Base-by-base conservation (phyloP, 2,888 invertebrate species). In the Cremastinae sp. region DNA sequence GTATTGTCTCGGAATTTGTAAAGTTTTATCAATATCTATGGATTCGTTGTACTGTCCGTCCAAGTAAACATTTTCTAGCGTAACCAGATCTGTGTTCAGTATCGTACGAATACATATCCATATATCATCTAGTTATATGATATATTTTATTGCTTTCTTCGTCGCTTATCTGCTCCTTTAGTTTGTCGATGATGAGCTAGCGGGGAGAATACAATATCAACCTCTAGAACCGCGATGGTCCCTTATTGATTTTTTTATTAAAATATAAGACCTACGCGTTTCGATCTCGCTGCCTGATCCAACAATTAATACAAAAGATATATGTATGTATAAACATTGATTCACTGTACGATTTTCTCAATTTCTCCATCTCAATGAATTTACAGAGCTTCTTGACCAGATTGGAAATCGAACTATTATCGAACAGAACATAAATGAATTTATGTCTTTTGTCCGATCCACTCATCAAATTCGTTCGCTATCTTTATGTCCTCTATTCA, bases 391-490 rank as follows among this genome's bases (percentile, higher is more conserved):
- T 64, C 69, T 58, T 68, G 75, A 76, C 72, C 72, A 72, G 72
- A 72, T 68, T 68, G 72, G 56, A 71, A 75, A 75, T 71, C 66
- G 71, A 16, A 75, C 71, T 75, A 62, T 56, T 59, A 68, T 53
- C 64, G 58, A 68, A 8, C 59, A 55, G 61, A 56, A 16, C 39
- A 71, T 22, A 68, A 76, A 72, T 64, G 64, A 58, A 68, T 72
- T 72, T 39, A 53, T 64, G 58, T 51, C 64, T 69, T 64, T 51
- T 39, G 43, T 64, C 45, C 35, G 41, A 58, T 72, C 62, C 56
- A 28, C 59, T 22, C 8, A 22, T 51, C 53, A 58, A 58, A 58
- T 53, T 64, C 39, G 14, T 28, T 39, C 12, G 1, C 35, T 16
- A n/a, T 18, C 9, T 28, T 61, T 66, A 55, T 45, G 37, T 10